Evolutionary conservation across 2,113 vertebrate genomes (phyloP), one percentile per base, ranked within the genome.

Genomic region (Ascaphus truei): DNA sequence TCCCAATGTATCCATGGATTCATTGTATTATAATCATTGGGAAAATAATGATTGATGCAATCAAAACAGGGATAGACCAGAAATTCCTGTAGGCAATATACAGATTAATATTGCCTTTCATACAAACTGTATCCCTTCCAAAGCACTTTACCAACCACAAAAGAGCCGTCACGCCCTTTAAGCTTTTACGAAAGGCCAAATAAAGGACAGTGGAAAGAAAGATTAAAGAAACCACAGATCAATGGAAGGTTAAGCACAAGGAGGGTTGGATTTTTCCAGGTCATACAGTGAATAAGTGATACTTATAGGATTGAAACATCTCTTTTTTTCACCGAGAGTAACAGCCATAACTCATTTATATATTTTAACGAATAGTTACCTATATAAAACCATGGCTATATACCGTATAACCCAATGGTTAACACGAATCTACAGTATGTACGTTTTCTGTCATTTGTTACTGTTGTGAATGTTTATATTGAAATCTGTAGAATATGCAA

Each of bases 181-280:
- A 37, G 65, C 65, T 68, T 58, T 68, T 68, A 68, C 27, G 22
- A 68, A 47, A 68, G 65, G 65, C 65, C 65, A 68, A 57, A 25
- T 23, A 68, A 41, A 68, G 65, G 65, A 68, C 65, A 68, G 65
- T 58, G 29, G 53, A 69, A 51, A 69, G 47, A 59, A 60, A 51
- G 53, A 69, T 69, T 48, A 69, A 69, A 59, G 66, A 22, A 33
- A 37, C 31, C 55, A n/a, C n/a, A 59, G 66, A 58, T 47, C 26
- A 68, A 43, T n/a, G 53, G 29, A 53, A 66, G 52, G 65, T 68
- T 45, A 68, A 59, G 53, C 43, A 59, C 66, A 51, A 48, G 58
- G 36, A 68, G 37, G 22, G 30, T 39, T 39, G 66, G 34, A 23
- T 60, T 50, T 69, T 37, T 26, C 30, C 66, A 60, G 66, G 55